Evolutionary conservation across 2,888 invertebrate genomes (phyloP).

Genomic region (Helicoverpa assulta): DNA sequence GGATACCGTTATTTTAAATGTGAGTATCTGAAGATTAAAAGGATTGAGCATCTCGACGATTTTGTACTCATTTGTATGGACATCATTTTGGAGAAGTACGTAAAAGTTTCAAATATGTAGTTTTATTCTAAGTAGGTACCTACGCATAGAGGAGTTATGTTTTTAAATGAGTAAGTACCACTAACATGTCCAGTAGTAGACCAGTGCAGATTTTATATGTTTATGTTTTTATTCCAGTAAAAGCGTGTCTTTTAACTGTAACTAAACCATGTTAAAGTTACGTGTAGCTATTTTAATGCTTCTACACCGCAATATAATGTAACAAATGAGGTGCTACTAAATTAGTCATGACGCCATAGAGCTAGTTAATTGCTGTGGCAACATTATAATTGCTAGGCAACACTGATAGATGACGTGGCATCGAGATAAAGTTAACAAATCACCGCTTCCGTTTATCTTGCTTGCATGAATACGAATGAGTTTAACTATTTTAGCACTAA

Average conservation of each 20-base stretch:
- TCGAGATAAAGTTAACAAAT: slow-evolving; percentile 30
- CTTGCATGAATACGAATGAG: slow-evolving; percentile 26
- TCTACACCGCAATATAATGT: neutral
- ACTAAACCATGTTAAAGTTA: no score
- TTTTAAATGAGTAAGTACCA: no score
- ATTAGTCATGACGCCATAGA: slow-evolving; percentile 7
- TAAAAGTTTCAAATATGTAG: no score
- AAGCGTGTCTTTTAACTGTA: no score
- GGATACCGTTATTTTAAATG: neutral
- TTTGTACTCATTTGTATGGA: no score
- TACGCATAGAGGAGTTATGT: no score
- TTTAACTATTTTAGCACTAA: neutral
- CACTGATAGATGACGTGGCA: slow-evolving; percentile 27
- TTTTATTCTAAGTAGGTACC: no score
- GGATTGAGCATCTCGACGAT: no score
- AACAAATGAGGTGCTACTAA: slow-evolving; percentile 9
- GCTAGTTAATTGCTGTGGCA: slow-evolving; percentile 32
- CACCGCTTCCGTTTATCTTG: slow-evolving; percentile 17
- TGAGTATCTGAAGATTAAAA: neutral
- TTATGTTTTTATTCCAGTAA: no score
- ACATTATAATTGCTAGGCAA: slow-evolving; percentile 25
- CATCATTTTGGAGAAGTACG: no score
- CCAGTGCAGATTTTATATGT: no score
- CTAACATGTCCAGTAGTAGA: no score
- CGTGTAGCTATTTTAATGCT: neutral